These are phyloP conservation scores for Coturnix japonica DNA, from an alignment of 2,113 vertebrate genomes.

Conservation along the genomic window DNA sequence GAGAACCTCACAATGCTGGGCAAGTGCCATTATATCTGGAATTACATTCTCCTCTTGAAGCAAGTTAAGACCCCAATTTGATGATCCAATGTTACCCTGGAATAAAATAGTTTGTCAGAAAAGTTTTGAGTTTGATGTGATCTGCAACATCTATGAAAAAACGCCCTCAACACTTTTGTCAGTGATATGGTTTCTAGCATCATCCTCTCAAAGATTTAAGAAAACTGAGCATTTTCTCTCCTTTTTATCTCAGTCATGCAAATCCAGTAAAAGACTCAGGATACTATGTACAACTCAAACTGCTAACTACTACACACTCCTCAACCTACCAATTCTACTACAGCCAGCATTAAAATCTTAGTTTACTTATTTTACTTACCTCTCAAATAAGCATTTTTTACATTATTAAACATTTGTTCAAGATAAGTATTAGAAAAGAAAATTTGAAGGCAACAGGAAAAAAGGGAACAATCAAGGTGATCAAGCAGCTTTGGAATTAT, in stretches of 20 bases:
- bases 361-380: neutral
- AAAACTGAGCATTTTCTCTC: neutral
- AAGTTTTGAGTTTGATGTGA: neutral
- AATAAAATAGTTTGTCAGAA: constrained; percentile 49
- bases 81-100: constrained; percentile 97
- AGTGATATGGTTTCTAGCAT: neutral
- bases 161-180: neutral
- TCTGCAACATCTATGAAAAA: neutral
- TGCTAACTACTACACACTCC: neutral
- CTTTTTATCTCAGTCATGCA: neutral
- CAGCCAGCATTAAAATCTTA: neutral
- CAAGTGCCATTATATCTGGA: constrained; percentile 92
- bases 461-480: neutral
- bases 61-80: constrained; percentile 98
- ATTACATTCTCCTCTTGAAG: constrained; percentile 98
- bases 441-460: neutral
- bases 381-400: neutral
- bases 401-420: neutral
- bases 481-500: neutral
- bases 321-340: neutral
- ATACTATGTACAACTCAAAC: neutral
- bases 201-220: neutral
- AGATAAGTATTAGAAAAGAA: neutral
- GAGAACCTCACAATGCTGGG: constrained; percentile 94
- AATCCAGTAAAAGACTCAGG: neutral